phyloP scores from a whole-genome alignment of 2,113 vertebrate genomes.

The Oncorhynchus kisutch region DNA sequence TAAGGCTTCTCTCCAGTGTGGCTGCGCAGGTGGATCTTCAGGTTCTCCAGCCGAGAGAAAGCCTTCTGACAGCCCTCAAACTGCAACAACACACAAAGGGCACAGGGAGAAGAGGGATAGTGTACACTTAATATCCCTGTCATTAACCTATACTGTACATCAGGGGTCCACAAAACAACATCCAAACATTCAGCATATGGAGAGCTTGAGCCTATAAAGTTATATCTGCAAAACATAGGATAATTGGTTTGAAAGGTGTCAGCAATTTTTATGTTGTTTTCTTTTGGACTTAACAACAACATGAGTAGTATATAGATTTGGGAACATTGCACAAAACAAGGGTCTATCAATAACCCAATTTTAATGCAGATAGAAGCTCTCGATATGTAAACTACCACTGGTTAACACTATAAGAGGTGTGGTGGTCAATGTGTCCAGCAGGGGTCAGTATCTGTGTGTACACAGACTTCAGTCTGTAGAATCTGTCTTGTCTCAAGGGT shows the following conservation, averaged over 20 bases:
- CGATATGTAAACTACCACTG: too few species aligned
- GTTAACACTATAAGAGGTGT: not conserved
- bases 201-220: too few species aligned
- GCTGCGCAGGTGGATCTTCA: slow-evolving; percentile 96
- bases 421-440: slow-evolving; percentile 52
- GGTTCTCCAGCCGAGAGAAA: slow-evolving; percentile 95
- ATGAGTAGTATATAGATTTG: too few species aligned
- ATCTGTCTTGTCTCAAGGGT: not conserved
- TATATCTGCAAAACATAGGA: too few species aligned
- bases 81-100: slow-evolving; percentile 60
- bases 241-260: too few species aligned
- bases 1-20: slow-evolving; percentile 97
- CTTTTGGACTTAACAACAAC: too few species aligned
- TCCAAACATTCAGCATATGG: not conserved
- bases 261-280: too few species aligned
- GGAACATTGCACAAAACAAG: too few species aligned
- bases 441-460: slow-evolving; percentile 61
- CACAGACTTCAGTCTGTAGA: slow-evolving; percentile 19
- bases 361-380: too few species aligned
- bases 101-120: not conserved
- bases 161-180: not conserved
- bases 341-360: too few species aligned
- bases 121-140: not conserved
- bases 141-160: not conserved
- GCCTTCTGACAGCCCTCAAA: slow-evolving; percentile 96